phyloP scores from a whole-genome alignment of 30 jellyfish, hydroid and myxozoan species.

The Aurelia aurita complex sp. Pacific region DNA sequence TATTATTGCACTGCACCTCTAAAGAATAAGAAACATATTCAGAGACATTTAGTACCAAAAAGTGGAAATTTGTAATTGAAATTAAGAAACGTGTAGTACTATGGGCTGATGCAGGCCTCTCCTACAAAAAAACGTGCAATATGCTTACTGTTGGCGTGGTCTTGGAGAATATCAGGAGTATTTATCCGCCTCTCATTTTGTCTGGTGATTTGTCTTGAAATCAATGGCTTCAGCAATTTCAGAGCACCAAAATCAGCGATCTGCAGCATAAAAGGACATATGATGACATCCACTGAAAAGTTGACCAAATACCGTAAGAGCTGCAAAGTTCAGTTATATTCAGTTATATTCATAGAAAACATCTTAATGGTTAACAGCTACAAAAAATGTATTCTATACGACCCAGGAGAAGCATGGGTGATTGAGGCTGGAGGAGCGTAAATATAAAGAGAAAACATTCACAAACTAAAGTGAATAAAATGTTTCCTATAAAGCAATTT shows the following conservation, averaged over 20 bases:
- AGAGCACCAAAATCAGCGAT: conserved; percentile 70
- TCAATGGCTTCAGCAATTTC: conserved; percentile 33
- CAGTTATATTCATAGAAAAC: background rate
- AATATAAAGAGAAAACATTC: background rate
- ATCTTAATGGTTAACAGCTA: background rate
- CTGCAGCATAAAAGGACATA: conserved; percentile 4
- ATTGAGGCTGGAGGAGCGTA: background rate
- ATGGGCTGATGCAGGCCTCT: background rate
- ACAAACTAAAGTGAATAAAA: too few species aligned
- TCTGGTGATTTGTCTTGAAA: background rate
- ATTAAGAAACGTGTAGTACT: background rate
- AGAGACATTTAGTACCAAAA: background rate
- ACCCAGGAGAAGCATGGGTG: background rate
- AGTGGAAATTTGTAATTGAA: background rate
- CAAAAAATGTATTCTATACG: background rate
- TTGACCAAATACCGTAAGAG: too few species aligned
- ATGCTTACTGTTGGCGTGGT: background rate
- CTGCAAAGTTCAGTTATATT: background rate
- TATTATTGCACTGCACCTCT: too few species aligned
- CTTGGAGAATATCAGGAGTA: background rate
- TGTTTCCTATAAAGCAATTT: too few species aligned
- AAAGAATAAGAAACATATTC: background rate
- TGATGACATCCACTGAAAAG: too few species aligned
- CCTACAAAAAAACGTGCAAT: too few species aligned
- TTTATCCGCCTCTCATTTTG: background rate